These are phyloP conservation scores for Eustalomyia histrio DNA, from an alignment of 2,888 invertebrate species.

Conservation along the genomic window DNA sequence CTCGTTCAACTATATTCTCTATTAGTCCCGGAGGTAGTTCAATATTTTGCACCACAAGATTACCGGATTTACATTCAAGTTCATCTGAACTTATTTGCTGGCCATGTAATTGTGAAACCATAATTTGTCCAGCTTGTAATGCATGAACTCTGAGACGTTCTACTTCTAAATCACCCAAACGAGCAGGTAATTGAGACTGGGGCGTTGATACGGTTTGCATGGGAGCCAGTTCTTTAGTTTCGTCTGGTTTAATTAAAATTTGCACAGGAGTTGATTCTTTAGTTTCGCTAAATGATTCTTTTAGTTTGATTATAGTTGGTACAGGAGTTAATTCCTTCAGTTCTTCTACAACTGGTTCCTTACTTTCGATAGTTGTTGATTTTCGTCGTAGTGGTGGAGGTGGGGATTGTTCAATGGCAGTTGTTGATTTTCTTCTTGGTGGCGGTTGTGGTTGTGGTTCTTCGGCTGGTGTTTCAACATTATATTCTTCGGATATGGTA, in stretches of 20 bases:
- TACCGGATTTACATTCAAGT: constrained; percentile 85
- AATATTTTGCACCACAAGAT: constrained; percentile 84
- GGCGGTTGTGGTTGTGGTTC: constrained; percentile 72
- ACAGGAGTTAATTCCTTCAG: constrained; percentile 65
- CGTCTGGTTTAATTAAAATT: constrained; percentile 4
- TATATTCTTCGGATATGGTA: constrained; percentile 61
- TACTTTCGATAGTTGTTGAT: not conserved
- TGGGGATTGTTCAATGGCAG: constrained; percentile 68
- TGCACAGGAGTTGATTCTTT: constrained; percentile 6
- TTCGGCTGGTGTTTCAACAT: constrained; percentile 41
- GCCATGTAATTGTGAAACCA: constrained; percentile 90
- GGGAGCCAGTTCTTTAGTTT: constrained; percentile 51
- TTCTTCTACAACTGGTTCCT: constrained; percentile 12
- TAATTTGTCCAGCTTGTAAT: constrained; percentile 88
- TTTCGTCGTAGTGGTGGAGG: constrained; percentile 50
- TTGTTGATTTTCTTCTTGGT: constrained; percentile 75
- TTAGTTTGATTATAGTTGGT: not conserved
- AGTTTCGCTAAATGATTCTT: constrained; percentile 60
- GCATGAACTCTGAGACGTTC: constrained; percentile 89
- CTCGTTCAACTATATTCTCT: constrained; percentile 83
- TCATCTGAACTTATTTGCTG: constrained; percentile 86
- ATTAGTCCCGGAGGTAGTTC: constrained; percentile 85
- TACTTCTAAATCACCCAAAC: constrained; percentile 87
- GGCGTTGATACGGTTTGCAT: constrained; percentile 46
- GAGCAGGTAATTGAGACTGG: constrained; percentile 68